Conservation (phyloP, 1,140 invertebrate species). For the Trichoplusia ni region DNA sequence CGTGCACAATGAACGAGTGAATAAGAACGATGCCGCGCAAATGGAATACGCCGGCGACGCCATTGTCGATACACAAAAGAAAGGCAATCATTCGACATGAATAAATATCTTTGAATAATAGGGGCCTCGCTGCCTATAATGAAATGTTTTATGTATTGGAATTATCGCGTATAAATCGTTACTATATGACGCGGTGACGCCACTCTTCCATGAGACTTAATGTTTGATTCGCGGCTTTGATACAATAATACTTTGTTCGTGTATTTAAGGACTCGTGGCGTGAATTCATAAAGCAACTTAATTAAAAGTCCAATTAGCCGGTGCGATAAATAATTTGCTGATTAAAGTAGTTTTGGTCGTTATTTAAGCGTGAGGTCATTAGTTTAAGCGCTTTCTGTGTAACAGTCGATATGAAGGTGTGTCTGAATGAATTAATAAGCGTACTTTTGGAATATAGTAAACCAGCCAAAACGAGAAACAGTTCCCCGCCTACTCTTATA, state of each 20-base stretch:
- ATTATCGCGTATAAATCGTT: conserved; percentile 71
- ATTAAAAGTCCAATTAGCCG: no score
- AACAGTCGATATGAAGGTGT: no score
- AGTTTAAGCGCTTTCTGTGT: no score
- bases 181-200: conserved; percentile 49
- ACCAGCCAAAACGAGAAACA: background rate
- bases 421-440: no score
- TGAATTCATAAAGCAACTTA: background rate
- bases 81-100: conserved; percentile 80
- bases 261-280: no score
- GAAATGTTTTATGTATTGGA: conserved; percentile 77
- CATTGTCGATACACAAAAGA: conserved; percentile 78
- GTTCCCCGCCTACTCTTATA: background rate
- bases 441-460: no score
- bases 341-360: no score
- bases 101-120: conserved; percentile 81
- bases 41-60: conserved; percentile 69
- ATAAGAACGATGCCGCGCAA: conserved; percentile 56
- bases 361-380: no score
- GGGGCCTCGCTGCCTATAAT: conserved; percentile 67
- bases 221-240: conserved; percentile 51
- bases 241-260: background rate
- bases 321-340: no score
- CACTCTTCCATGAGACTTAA: conserved; percentile 57
- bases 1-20: conserved; percentile 63